Percentiles rank a stretch among this genome's conserved stretches.
phyloP scores from a whole-genome alignment of 2,888 invertebrate species.

The Creontiades dilutus region DNA sequence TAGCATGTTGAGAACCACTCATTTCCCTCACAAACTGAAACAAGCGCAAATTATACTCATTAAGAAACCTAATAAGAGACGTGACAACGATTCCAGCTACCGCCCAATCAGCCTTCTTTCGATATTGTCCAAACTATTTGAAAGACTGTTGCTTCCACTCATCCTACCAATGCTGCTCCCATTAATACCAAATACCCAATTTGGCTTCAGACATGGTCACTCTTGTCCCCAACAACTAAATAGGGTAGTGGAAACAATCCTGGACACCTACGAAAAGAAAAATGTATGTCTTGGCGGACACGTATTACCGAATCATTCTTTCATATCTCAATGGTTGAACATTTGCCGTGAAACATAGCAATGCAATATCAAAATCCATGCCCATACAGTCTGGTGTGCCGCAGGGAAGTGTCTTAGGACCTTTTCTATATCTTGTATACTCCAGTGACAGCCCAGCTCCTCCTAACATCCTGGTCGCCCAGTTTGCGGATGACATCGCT shows the following conservation, averaged over 20 bases:
- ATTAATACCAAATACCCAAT: conserved; percentile 2
- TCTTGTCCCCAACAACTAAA: conserved; percentile 27
- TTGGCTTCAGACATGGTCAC: background rate
- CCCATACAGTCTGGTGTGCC: background rate
- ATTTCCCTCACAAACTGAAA: conserved; percentile 13
- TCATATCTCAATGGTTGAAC: background rate
- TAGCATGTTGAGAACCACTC: background rate
- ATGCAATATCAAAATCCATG: background rate
- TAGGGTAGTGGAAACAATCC: background rate
- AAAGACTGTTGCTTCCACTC: background rate
- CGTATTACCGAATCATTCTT: background rate
- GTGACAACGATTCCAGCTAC: conserved; percentile 5
- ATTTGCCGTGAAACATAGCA: background rate
- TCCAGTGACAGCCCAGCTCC: conserved; percentile 68
- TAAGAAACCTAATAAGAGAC: background rate
- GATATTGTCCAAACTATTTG: background rate
- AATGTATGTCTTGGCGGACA: background rate
- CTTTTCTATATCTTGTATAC: background rate
- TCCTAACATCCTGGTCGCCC: conserved; percentile 26
- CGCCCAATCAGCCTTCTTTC: background rate
- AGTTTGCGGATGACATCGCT: background rate
- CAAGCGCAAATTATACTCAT: background rate
- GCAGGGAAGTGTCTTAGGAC: background rate
- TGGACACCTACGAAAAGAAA: conserved; percentile 35
- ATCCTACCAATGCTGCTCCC: background rate